Evolutionary conservation across 2,888 invertebrate genomes (phyloP).

Genomic region (Cantharis rufa): DNA sequence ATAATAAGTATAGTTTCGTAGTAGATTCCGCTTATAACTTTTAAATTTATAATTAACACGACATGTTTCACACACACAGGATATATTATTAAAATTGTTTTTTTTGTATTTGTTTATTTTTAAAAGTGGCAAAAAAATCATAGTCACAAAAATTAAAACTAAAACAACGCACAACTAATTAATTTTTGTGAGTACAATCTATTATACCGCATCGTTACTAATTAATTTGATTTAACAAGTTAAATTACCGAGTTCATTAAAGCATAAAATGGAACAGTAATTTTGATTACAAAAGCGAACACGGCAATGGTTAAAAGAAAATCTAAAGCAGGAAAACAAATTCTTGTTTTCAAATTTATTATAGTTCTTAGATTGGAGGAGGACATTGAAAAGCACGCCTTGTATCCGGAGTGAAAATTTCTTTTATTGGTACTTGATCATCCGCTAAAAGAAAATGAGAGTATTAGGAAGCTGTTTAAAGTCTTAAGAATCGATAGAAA

Average conservation of each 20-base stretch:
- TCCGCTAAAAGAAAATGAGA: neutral
- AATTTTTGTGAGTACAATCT: neutral
- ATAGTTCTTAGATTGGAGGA: neutral
- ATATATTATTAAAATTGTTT: no score
- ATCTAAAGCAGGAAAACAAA: neutral
- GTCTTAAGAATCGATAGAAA: neutral
- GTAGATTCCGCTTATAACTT: no score
- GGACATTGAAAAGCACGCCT: neutral
- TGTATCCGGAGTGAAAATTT: neutral
- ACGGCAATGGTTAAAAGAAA: neutral
- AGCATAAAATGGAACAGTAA: neutral
- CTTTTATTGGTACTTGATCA: neutral
- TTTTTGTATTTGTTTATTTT: no score
- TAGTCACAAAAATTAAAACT: neutral
- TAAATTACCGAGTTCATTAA: neutral
- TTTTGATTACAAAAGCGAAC: neutral
- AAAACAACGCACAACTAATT: neutral
- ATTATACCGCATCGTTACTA: neutral
- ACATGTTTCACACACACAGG: no score
- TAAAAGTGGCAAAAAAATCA: neutral
- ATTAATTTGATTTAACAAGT: constrained; percentile 1
- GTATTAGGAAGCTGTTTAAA: neutral
- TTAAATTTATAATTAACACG: no score
- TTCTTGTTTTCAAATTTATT: neutral
- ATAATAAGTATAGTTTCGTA: no score